Conservation (phyloP, 1,140 invertebrate genomes). For the Trachelipus rathkii region DNA sequence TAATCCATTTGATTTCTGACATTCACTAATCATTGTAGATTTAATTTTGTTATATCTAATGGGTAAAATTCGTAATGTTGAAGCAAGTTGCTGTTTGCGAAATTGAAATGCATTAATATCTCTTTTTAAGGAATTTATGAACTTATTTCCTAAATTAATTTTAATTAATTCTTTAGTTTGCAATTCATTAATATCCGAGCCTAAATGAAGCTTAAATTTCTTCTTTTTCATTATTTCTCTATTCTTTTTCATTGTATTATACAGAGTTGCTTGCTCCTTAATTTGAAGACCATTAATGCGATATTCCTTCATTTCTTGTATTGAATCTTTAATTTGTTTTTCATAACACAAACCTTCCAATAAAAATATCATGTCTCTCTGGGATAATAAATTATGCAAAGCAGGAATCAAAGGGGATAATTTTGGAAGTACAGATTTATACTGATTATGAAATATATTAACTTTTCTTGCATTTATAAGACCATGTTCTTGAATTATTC, state of each 20-base stretch:
- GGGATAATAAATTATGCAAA: background rate
- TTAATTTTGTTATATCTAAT: background rate
- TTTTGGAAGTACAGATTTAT: conserved; percentile 3
- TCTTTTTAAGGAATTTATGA: background rate
- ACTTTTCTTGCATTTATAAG: background rate
- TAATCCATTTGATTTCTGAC: background rate
- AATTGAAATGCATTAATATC: too few species aligned
- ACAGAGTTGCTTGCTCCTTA: background rate
- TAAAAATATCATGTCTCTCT: background rate
- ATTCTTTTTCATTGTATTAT: background rate
- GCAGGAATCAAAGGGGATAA: background rate
- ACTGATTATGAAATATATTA: conserved; percentile 2
- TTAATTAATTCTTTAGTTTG: background rate
- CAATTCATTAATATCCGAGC: background rate
- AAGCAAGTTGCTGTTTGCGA: background rate
- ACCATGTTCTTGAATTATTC: background rate
- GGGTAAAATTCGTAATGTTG: background rate
- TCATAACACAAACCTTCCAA: background rate
- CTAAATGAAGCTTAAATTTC: background rate
- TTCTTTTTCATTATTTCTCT: background rate
- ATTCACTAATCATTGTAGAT: background rate
- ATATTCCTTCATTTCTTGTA: background rate
- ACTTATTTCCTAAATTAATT: background rate
- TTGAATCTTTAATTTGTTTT: background rate
- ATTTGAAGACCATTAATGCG: background rate